A percentile compares a stretch with the other conserved stretches of the same genome.
phyloP scores from a whole-genome alignment of 2,888 invertebrate genomes.

The Lithosia quadra region DNA sequence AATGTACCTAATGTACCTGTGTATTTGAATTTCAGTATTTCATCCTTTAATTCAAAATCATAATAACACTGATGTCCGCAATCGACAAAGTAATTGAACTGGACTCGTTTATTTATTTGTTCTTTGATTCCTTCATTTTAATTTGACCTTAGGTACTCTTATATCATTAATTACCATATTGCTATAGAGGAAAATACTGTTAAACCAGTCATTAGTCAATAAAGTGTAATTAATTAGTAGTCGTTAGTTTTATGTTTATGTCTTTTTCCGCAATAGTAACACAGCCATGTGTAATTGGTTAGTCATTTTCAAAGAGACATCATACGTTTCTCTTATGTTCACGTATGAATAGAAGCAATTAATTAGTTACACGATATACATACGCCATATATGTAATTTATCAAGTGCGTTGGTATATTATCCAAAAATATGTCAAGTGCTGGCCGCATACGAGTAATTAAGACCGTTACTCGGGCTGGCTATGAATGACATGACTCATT shows the following conservation, averaged over 20 bases:
- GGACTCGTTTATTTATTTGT: too few relatives aligned
- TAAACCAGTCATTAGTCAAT: not conserved
- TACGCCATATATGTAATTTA: conserved; percentile 34
- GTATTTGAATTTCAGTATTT: not conserved
- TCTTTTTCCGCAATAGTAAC: not conserved
- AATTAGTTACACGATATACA: conserved; percentile 26
- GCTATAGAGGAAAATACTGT: not conserved
- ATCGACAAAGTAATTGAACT: not conserved
- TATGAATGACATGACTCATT: conserved; percentile 46
- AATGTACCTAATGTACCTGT: not conserved
- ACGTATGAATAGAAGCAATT: conserved; percentile 20
- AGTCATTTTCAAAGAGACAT: not conserved
- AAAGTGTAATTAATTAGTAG: not conserved
- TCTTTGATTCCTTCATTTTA: too few relatives aligned
- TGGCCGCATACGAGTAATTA: conserved; percentile 41
- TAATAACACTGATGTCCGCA: not conserved
- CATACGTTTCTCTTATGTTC: conserved; percentile 4
- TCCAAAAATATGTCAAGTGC: conserved; percentile 43
- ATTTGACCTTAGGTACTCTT: not conserved
- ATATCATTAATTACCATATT: not conserved
- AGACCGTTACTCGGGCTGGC: conserved; percentile 28
- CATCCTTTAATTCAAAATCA: not conserved
- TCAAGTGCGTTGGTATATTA: conserved; percentile 27
- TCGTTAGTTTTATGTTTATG: not conserved
- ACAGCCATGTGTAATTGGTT: not conserved